Evolutionary conservation across 1,140 invertebrate species (phyloP), one percentile per base, ranked within the genome.

Genomic region (Philaenus spumarius): DNA sequence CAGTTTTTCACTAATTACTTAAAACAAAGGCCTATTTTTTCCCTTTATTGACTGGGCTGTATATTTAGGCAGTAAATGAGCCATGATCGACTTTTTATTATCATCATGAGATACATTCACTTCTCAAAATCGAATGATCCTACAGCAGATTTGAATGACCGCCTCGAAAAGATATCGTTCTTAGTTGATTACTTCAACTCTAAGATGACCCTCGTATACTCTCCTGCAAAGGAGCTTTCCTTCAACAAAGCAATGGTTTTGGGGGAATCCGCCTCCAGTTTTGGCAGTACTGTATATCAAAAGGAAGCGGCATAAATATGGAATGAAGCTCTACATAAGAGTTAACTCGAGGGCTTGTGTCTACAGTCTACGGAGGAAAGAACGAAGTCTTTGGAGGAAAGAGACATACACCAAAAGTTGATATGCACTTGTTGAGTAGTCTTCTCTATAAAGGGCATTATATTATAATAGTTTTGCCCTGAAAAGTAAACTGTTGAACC

Each of bases 101-200:
- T 67, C 14, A 68, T 72, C 50, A 26, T 69, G 42, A 60, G 65
- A 55, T 66, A 58, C 30, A 70, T n/a, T 61, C 68, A 34, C n/a
- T n/a, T n/a, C n/a, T n/a, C n/a, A n/a, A n/a, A n/a, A n/a, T n/a
- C n/a, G n/a, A n/a, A n/a, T n/a, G 68, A 30, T 30, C 26, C 26
- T 30, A 30, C 26, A 30, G 26, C 26, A 4, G 9, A 30, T 30
- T 30, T 9, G 9, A 30, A 30, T 30, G 26, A 30, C 9, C 26
- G 9, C 26, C 26, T 30, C 9, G 3, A 30, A 30, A 30, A 30
- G 26, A 9, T 30, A 30, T 30, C 9, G 26, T 30, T 30, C 9
- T 30, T 30, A 30, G 26, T 30, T 30, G 9, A 30, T 30, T 30
- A 30, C 26, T 30, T 30, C 9, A 30, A 30, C 26, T 30, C 26